Conservation (phyloP, 30 jellyfish, hydroid and myxozoan genomes). For the Aurelia coerulea region DNA sequence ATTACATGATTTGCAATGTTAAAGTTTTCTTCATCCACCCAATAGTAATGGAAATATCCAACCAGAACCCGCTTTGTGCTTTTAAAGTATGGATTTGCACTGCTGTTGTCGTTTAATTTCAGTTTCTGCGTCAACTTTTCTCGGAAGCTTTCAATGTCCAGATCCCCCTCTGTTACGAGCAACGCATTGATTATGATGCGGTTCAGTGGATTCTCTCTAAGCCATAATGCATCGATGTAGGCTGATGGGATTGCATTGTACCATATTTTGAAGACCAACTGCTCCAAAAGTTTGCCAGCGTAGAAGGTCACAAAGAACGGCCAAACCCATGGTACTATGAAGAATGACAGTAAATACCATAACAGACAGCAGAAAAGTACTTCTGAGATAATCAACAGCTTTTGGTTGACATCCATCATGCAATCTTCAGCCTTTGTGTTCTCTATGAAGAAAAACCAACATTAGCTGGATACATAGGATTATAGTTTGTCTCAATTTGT, state of each 20-base stretch:
- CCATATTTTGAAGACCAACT: background rate
- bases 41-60: constrained; percentile 70
- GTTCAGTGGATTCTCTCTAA: constrained; percentile 50
- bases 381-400: constrained; percentile 12
- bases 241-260: constrained; percentile 63
- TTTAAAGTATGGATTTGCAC: constrained; percentile 34
- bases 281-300: constrained; percentile 50
- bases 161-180: constrained; percentile 46
- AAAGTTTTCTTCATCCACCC: constrained; percentile 66
- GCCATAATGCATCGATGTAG: constrained; percentile 76
- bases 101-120: constrained; percentile 13
- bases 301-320: constrained; percentile 7
- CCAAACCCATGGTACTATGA: constrained; percentile 33
- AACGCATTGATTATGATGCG: constrained; percentile 76
- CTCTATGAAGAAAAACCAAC: no score
- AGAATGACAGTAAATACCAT: constrained; percentile 31
- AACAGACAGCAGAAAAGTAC: constrained; percentile 25
- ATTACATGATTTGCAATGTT: constrained; percentile 65
- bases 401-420: constrained; percentile 20
- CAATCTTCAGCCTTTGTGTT: no score
- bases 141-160: constrained; percentile 31
- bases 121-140: constrained; percentile 21
- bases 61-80: constrained; percentile 25
- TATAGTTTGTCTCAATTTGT: no score
- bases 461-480: no score